Conservation (phyloP, 2,797 vertebrate genomes). For the Leuciscus waleckii region DNA sequence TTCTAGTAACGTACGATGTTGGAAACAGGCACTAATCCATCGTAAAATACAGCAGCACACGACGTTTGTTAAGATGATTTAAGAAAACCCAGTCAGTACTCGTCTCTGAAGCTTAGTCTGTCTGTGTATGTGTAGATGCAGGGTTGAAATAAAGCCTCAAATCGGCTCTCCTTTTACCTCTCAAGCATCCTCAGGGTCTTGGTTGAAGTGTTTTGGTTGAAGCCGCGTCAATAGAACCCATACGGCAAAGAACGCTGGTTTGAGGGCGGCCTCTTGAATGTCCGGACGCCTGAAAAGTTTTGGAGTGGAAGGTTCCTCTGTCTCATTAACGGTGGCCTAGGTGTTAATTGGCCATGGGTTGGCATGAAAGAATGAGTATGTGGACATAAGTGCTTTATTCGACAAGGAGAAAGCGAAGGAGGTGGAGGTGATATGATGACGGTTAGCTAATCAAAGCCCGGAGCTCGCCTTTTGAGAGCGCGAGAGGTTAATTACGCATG, state of each 20-base stretch:
- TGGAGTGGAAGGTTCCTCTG: conserved; percentile 77
- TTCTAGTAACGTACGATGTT: neutral
- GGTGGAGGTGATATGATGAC: conserved; percentile 65
- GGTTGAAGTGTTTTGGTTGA: conserved; percentile 62
- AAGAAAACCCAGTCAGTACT: neutral
- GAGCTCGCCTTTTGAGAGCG: conserved; percentile 51
- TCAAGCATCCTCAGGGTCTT: conserved; percentile 56
- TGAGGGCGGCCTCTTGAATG: conserved; percentile 73
- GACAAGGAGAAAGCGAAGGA: conserved; percentile 70
- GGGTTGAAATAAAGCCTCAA: conserved; percentile 48
- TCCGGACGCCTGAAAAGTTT: conserved; percentile 74
- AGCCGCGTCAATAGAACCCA: conserved; percentile 52
- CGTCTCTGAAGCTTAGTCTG: neutral
- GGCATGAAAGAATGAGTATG: conserved; percentile 75
- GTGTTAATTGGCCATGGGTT: conserved; percentile 81
- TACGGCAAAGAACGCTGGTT: conserved; percentile 47
- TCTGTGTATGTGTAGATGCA: conserved; percentile 11
- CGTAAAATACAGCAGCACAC: neutral
- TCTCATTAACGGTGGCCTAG: conserved; percentile 80
- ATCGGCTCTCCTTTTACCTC: conserved; percentile 40
- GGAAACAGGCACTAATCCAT: neutral
- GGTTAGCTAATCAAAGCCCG: conserved; percentile 76
- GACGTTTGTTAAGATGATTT: neutral
- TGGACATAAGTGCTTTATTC: conserved; percentile 71
- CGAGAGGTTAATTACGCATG: conserved; percentile 74